Base-by-base conservation (phyloP, 2,113 vertebrate species). In the Carassius carassius region DNA sequence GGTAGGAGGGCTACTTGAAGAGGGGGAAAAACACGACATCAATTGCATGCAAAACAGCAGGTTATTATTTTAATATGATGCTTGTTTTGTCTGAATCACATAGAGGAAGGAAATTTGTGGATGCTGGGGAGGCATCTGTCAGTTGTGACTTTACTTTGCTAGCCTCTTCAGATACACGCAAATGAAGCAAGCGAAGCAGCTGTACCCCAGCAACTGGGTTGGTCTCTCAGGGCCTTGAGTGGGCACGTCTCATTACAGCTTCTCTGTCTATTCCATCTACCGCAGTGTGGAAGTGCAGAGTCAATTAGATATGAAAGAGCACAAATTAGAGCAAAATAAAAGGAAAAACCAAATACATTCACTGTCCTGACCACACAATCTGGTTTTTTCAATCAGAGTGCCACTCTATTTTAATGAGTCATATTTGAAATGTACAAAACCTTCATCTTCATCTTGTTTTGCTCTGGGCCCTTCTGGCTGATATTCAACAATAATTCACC, bases 181-280 rank as follows among this genome's bases (percentile, higher is more conserved):
- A 82, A 85, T 51, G 85, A 84, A 70, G 25, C 44, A 17, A 69
- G 41, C 8, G 35, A 90, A 72, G 85, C 86, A 81, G 88, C 84
- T 85, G 86, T 47, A 76, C 84, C 54, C 35, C 47, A 77, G 56
- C 74, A 78, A 88, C 37, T 4, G 82, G 75, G 41, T 49, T 35
- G 56, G 65, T 86, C 84, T 86, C 90, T 73, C 29, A 84, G 83
- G 67, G 83, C 69, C 83, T 85, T 1, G 8, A 86, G 63, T 89
- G 23, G 54, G 67, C 21, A 67, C 3, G 82, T 87, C 82, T 89
- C 70, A 85, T 87, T 86, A 80, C 54, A 29, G 83, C 44, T 35
- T n/a, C 84, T 83, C 82, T 78, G 23, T 65, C 47, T 60, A 74
- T 81, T 69, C 12, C 25, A 75, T 63, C 76, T 70, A 85, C 65